A percentile compares a stretch with the other conserved stretches of the same genome.
phyloP scores from a whole-genome alignment of 1,140 invertebrate genomes.

The Tetramorium parvispinum region DNA sequence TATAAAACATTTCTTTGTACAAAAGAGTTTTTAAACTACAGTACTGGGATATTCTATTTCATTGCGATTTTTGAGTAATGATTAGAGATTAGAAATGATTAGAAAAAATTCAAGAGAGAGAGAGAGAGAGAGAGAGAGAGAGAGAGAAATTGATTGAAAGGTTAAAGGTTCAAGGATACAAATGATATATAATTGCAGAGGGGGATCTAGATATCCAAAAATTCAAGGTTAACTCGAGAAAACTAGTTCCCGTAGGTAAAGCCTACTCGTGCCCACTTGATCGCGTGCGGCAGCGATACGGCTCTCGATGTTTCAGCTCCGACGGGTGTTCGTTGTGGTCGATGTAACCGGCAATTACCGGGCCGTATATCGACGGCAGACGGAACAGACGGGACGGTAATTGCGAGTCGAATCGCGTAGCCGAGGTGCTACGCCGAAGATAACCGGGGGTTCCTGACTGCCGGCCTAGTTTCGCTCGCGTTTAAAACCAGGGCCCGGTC shows the following conservation, averaged over 20 bases:
- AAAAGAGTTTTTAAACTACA: not conserved
- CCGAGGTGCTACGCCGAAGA: not conserved
- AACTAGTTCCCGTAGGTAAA: not conserved
- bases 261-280: not conserved
- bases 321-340: not conserved
- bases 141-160: not conserved
- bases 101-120: not conserved
- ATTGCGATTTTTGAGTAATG: not conserved
- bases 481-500: conserved; percentile 29
- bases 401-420: conserved; percentile 28
- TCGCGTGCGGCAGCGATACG: conserved; percentile 57
- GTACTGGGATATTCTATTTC: not conserved
- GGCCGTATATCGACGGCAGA: conserved; percentile 33
- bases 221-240: conserved; percentile 28
- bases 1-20: not conserved
- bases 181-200: not conserved
- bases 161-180: conserved; percentile 1
- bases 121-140: no score
- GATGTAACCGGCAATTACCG: conserved; percentile 51
- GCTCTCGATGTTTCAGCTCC: conserved; percentile 51
- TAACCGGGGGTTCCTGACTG: not conserved
- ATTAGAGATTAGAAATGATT: not conserved
- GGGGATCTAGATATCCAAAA: conserved; percentile 9
- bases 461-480: conserved; percentile 34
- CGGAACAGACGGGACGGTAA: conserved; percentile 28